Base-by-base conservation (phyloP, 2,888 invertebrate species). In the Pecten maximus region DNA sequence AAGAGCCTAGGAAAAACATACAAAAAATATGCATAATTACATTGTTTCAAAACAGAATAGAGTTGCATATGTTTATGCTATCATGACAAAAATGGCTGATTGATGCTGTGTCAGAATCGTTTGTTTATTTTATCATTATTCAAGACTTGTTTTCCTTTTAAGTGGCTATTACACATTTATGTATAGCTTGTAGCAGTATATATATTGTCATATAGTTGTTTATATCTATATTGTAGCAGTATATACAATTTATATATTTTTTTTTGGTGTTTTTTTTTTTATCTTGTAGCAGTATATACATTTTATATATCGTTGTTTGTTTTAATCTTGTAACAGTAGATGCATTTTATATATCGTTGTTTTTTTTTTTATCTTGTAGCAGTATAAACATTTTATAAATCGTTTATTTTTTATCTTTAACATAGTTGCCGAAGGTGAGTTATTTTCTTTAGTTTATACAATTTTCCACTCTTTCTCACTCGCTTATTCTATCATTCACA, bases 371-470 rank as follows among this genome's bases (percentile, higher is more conserved):
- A 54, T 54, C n/a, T n/a, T n/a, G n/a, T n/a, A n/a, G n/a, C n/a
- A n/a, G 23, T n/a, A n/a, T n/a, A 19, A 23, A 2, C 19, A 19
- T 54, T 44, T 54, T 54, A 23, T 23, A n/a, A n/a, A n/a, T n/a
- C n/a, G n/a, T n/a, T n/a, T n/a, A n/a, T 35, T 74, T 74, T 74
- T 74, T 74, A 10, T 35, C 74, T 74, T 74, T 74, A 35, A 74
- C 74, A 74, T 74, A 74, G 74, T 74, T 28, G 74, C 74, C 4
- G 74, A 74, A 28, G 74, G 74, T 74, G 35, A 74, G 74, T 74
- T 28, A 2, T 35, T 74, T 74, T 74, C 15, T 74, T 54, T 35
- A 15, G 19, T 10, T 28, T 8, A 28, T 74, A 8, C 35, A 35
- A 19, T 74, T 74, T 74, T 74, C 23, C 35, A 74, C 35, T 35